Evolutionary conservation across 1,140 invertebrate species (phyloP), one percentile per base, ranked within the genome.

Genomic region (Anadara kagoshimensis): DNA sequence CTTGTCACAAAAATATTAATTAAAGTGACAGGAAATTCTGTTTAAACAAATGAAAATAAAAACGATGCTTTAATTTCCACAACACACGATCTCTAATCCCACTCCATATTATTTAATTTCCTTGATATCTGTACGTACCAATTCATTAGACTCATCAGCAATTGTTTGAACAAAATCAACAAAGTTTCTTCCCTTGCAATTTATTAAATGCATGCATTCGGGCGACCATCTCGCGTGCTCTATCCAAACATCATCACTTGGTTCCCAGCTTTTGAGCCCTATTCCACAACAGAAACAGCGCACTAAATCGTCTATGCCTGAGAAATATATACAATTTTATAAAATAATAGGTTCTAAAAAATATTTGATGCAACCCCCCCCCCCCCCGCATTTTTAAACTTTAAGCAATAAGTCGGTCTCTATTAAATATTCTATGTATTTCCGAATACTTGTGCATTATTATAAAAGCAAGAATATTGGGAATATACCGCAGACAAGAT

Each of bases 191-290:
- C 95, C 94, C 86, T 96, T 95, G 53, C 93, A 92, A 45, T 93
- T 89, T 36, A 93, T 89, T 5, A 97, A 86, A 89, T 93, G 96
- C 12, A 91, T 91, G 82, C 95, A 97, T 61, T 94, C 92, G 1
- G 92, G 91, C 79, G 95, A 95, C 95, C 95, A 96, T 43, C 92
- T 91, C 0, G 95, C 95, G 85, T 97, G 96, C 86, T 97, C 94
- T 69, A 93, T 92, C 95, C 95, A 96, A 1, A 95, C 95, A 75
- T 95, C 92, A 89, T 97, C 95, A 62, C 92, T 91, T 26, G 92
- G 92, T 85, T 95, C 94, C 96, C 96, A 97, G 82, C 95, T 94
- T 84, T 95, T 95, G 1, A 97, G 89, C 1, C 94, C 95, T 22
- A 94, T 94, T 61, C 94, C 94, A 84, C 96, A 97, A 80, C 94